Percentiles rank a stretch among this genome's conserved stretches.
phyloP scores from a whole-genome alignment of 2,113 vertebrate genomes.

The Ranitomeya imitator region DNA sequence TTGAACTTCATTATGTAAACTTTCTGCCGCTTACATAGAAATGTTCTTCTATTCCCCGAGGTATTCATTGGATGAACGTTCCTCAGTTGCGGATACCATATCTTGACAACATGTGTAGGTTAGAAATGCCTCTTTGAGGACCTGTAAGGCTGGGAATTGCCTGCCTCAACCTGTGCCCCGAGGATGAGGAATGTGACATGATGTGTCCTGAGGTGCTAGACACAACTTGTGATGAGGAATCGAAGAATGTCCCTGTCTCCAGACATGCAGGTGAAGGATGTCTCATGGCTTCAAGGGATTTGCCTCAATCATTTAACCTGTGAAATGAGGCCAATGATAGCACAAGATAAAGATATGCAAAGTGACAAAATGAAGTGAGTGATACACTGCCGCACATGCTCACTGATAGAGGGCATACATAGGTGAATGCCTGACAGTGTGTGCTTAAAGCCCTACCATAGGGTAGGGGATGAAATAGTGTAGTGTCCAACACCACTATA shows the following conservation, averaged over 20 bases:
- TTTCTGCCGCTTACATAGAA: not conserved
- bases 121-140: not conserved
- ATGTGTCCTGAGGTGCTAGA: constrained; percentile 17
- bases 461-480: too few species aligned
- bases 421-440: too few species aligned
- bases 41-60: not conserved
- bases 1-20: not conserved
- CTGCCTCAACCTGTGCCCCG: constrained; percentile 9
- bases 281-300: not conserved
- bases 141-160: not conserved
- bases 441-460: too few species aligned
- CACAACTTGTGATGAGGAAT: constrained; percentile 8
- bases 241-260: not conserved
- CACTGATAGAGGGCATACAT: too few species aligned
- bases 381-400: too few species aligned
- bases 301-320: not conserved
- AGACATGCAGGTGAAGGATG: not conserved
- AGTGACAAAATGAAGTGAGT: too few species aligned
- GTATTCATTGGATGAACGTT: not conserved
- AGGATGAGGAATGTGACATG: constrained; percentile 8
- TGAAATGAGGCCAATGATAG: not conserved
- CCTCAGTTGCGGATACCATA: not conserved
- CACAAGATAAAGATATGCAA: too few species aligned
- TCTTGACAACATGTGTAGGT: not conserved
- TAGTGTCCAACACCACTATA: too few species aligned